Evolutionary conservation across 2,888 invertebrate genomes (phyloP), one percentile per base, ranked within the genome.

Genomic region (Pocota personata): DNA sequence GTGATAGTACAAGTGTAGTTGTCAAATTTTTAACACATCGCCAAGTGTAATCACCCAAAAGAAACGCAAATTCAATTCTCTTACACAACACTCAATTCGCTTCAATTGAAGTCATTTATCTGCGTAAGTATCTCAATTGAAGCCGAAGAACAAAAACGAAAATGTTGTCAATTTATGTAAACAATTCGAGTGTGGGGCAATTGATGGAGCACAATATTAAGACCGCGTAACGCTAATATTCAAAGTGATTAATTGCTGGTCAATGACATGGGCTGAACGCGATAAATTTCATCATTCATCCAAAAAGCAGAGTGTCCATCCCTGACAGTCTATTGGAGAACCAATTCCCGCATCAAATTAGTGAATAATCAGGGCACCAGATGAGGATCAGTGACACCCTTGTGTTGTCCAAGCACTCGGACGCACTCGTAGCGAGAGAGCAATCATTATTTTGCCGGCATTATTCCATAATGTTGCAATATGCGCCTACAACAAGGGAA

Each of bases 91-190:
- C n/a, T 32, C 57, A 82, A 82, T 82, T 82, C 66, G 7, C 24
- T 71, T 77, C 66, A 82, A 82, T 82, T 82, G 66, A 82, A 55
- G 37, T 46, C 71, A 66, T 82, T 78, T 78, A 67, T 72, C 60
- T 58, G 77, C 78, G 72, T 72, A 67, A 82, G 37, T 78, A 30
- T 72, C 82, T 82, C 60, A 82, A 82, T 82, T 82, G 82, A 71
- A 71, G 30, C 4, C 66, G 48, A 27, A 37, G 57, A 76, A 67
- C 58, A 72, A 72, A 73, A 19, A 43, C 19, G 14, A 50, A 48
- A 66, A 35, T 21, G 58, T 35, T 35, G 19, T 35, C 43, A 66
- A 50, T 58, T 57, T 57, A 35, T 35, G 50, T 55, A 67, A 67
- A 69, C 75, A 82, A 82, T 66, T 73, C n/a, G 16, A 40, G 12